Base-by-base conservation (phyloP, 1,140 invertebrate genomes). In the Panonychus citri region DNA sequence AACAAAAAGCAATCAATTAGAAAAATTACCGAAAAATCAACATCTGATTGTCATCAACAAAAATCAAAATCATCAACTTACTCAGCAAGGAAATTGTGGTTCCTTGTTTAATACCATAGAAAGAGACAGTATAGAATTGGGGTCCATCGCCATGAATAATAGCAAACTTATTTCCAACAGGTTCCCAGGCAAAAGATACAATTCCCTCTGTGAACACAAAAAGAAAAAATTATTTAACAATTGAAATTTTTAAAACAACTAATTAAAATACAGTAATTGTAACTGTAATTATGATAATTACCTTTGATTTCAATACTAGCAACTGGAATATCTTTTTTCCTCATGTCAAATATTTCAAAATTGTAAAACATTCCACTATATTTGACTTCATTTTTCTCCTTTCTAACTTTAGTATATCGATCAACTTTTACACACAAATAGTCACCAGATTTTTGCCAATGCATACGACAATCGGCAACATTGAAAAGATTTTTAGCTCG, bases 391-490 rank as follows among this genome's bases (percentile, higher is more conserved):
- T 89, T 66, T 73, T 86, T 73, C 79, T 90, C 70, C 81, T 93
- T 75, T 81, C 90, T 72, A n/a, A 81, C 76, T 73, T 96, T 97
- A 3, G 83, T 81, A 69, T 95, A 98, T 17, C 94, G 78, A 70
- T 97, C 91, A 0, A 97, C 93, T 75, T 97, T 96, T 0, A 97
- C 91, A 67, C 93, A 96, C 17, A 97, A 73, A 69, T 91, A 95
- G 66, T 96, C 89, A 8, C 94, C 95, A 56, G 81, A 86, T 69
- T 95, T 96, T 71, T 98, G 94, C 95, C 95, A 99, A 68, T 91
- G 89, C 66, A 99, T 89, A 65, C 93, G 93, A 71, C 91, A 96
- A 63, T 96, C 90, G 12, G 90, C 86, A 0, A 98, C 94, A 63
- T 87, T 95, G 74, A 98, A 98, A 28, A 98, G 73, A 70, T 96